phyloP scores from a whole-genome alignment of 2,113 vertebrate genomes.

The Canis aureus region DNA sequence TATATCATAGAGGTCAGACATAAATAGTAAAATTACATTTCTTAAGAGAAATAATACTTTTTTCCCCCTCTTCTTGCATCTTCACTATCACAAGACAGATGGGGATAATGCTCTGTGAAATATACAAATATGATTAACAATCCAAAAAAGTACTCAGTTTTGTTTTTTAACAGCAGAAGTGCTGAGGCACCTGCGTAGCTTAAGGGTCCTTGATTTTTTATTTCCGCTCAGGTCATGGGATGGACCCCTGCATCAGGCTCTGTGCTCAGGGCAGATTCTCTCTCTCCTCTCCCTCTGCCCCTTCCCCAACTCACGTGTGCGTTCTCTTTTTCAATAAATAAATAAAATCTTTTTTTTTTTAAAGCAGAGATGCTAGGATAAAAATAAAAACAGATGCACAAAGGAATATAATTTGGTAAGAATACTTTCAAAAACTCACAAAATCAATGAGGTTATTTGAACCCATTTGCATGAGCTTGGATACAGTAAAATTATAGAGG shows the following conservation, averaged over 20 bases:
- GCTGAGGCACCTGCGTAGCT: not conserved
- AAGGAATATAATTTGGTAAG: not conserved
- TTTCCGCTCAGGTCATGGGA: not conserved
- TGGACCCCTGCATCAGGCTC: not conserved
- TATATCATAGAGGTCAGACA: not conserved
- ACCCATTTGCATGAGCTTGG: not conserved
- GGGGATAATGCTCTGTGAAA: not conserved
- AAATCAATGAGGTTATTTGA: not conserved
- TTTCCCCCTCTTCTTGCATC: not conserved
- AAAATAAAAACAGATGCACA: not conserved
- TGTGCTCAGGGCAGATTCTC: not conserved
- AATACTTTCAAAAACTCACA: not conserved
- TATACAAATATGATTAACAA: not conserved
- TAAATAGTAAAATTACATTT: not conserved
- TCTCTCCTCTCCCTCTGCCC: not conserved
- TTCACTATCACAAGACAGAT: not conserved
- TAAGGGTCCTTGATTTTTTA: not conserved
- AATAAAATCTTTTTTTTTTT: not conserved
- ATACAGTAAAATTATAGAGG: not conserved
- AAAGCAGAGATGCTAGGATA: not conserved
- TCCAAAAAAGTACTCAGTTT: not conserved
- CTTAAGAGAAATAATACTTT: not conserved
- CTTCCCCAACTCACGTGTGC: not conserved
- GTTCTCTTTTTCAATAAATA: not conserved
- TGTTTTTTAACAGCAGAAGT: slow-evolving; percentile 1